A percentile compares a stretch with the other conserved stretches of the same genome.
Conservation (phyloP, 2,113 vertebrate species). For the Oceanites oceanicus region DNA sequence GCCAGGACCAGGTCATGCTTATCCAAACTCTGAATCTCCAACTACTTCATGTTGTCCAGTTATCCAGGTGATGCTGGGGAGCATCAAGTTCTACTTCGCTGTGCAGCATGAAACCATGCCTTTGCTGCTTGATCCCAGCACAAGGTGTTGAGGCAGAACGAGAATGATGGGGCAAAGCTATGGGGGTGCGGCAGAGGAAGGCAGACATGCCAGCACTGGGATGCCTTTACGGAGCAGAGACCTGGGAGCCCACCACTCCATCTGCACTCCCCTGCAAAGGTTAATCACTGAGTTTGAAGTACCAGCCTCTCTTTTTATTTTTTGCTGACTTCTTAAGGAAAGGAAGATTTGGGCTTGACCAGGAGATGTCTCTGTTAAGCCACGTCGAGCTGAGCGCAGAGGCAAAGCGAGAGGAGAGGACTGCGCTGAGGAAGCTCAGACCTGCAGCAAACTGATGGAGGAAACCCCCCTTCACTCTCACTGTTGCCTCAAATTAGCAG, state of each 20-base stretch:
- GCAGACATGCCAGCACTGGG: background rate
- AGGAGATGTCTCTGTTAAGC: conserved; percentile 64
- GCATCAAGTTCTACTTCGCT: background rate
- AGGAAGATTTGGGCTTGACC: conserved; percentile 2
- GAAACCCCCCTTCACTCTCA: background rate
- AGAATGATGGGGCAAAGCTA: background rate
- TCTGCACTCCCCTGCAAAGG: background rate
- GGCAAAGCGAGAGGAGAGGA: background rate
- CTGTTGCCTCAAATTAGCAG: background rate
- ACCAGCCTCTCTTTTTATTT: background rate
- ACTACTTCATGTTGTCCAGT: background rate
- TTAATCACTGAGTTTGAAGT: background rate
- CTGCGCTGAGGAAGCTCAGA: background rate
- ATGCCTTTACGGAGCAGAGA: fast-evolving
- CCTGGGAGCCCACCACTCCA: background rate
- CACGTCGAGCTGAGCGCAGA: background rate
- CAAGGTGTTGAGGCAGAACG: background rate
- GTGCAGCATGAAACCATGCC: background rate
- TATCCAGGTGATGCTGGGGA: background rate
- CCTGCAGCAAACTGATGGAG: background rate
- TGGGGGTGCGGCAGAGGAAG: background rate
- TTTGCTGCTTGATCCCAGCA: background rate
- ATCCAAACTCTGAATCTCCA: background rate
- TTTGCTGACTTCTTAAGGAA: background rate
- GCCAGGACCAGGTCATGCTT: background rate